These are phyloP conservation scores for Corythornis madagascariensis DNA, from an alignment of 2,113 vertebrate species.

Conservation along the genomic window DNA sequence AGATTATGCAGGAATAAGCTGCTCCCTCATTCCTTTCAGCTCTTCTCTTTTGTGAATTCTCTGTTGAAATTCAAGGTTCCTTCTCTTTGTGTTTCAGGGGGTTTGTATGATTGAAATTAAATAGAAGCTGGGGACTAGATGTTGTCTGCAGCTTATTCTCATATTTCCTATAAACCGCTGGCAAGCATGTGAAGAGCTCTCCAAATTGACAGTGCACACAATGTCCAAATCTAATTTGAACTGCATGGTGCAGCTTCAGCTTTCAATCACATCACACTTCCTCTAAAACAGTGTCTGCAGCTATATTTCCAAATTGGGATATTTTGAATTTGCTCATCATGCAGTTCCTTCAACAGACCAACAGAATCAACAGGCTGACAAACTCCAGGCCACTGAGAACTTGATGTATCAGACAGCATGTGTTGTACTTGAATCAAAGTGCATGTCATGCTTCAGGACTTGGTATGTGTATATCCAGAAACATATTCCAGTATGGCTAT, in stretches of 20 bases:
- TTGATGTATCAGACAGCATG: neutral
- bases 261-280: constrained; percentile 52
- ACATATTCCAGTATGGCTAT: constrained; percentile 52
- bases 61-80: constrained; percentile 8
- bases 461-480: constrained; percentile 4
- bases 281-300: constrained; percentile 37
- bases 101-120: constrained; percentile 31
- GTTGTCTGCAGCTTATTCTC: constrained; percentile 29
- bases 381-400: constrained; percentile 56
- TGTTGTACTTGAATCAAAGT: constrained; percentile 50
- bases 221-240: constrained; percentile 61
- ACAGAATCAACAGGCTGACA: constrained; percentile 61
- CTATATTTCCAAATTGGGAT: constrained; percentile 54
- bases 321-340: constrained; percentile 32
- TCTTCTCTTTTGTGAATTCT: neutral
- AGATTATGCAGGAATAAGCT: constrained; percentile 16
- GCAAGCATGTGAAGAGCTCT: constrained; percentile 36
- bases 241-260: constrained; percentile 45
- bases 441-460: neutral
- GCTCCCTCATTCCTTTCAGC: constrained; percentile 10
- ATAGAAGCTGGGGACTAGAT: neutral
- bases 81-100: neutral
- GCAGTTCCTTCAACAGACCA: constrained; percentile 27
- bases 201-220: constrained; percentile 22
- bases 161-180: constrained; percentile 40